These are phyloP conservation scores for Megaceryle torquata DNA, from an alignment of 2,113 vertebrate genomes.

Conservation along the genomic window DNA sequence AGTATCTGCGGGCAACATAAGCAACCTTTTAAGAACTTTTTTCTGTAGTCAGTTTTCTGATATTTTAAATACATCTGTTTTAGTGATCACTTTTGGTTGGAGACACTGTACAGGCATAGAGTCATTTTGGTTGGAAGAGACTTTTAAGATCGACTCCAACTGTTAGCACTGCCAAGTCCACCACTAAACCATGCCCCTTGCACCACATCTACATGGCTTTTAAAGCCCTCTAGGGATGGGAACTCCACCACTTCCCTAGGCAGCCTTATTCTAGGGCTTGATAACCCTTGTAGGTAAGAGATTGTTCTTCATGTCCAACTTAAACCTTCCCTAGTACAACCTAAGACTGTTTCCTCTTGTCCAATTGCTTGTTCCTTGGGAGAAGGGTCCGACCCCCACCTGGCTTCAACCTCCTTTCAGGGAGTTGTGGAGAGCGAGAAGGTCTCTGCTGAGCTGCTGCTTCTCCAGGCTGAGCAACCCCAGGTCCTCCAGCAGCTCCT, in stretches of 20 bases:
- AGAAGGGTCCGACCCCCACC: not conserved
- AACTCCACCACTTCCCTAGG: not conserved
- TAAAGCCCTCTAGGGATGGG: not conserved
- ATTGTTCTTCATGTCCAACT: not conserved
- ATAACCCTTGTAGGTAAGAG: not conserved
- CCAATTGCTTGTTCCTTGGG: not conserved
- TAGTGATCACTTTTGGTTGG: not conserved
- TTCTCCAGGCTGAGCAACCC: not conserved
- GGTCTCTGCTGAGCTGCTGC: not conserved
- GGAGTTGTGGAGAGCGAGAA: not conserved
- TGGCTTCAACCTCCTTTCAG: not conserved
- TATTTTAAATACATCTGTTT: not conserved
- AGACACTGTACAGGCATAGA: not conserved
- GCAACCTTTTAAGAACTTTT: not conserved
- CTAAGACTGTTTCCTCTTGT: not conserved
- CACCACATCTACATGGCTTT: not conserved
- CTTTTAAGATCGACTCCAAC: not conserved
- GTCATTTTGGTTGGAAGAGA: not conserved
- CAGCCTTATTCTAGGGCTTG: not conserved
- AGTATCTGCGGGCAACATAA: not conserved
- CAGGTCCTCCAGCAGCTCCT: too few species aligned
- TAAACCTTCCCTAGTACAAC: not conserved
- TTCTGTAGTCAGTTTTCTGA: not conserved
- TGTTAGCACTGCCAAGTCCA: not conserved
- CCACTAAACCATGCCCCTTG: not conserved